Conservation (phyloP, 2,797 vertebrate genomes). For the Molothrus aeneus region DNA sequence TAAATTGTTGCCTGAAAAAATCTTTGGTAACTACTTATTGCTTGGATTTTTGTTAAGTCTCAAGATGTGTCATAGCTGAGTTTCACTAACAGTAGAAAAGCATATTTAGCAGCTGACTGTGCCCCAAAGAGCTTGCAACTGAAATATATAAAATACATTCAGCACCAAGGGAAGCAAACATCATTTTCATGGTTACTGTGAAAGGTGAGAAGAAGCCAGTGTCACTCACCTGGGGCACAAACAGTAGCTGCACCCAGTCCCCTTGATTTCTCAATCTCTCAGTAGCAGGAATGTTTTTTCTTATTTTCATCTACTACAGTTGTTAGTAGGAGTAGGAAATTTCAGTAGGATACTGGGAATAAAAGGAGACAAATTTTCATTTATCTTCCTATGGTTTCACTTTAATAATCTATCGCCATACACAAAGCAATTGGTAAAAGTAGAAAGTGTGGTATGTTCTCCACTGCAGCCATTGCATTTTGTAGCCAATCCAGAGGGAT, state of each 20-base stretch:
- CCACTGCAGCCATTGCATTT: not conserved
- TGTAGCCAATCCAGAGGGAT: not conserved
- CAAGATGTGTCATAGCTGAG: not conserved
- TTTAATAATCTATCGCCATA: not conserved
- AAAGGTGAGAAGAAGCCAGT: not conserved
- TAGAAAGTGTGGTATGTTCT: not conserved
- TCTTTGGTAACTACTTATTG: not conserved
- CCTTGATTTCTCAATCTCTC: not conserved
- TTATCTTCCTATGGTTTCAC: not conserved
- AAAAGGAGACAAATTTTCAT: not conserved
- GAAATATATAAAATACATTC: not conserved
- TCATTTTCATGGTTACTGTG: not conserved
- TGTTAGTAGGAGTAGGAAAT: not conserved
- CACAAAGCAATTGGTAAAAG: not conserved
- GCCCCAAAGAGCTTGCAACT: not conserved
- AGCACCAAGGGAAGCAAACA: not conserved
- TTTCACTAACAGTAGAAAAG: not conserved
- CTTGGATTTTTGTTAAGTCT: slow-evolving; percentile 3
- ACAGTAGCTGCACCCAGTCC: not conserved
- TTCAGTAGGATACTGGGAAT: not conserved
- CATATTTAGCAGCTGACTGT: not conserved
- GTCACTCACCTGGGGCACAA: not conserved
- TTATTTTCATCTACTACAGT: not conserved
- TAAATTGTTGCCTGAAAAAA: not conserved
- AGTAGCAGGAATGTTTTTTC: not conserved